Evolutionary conservation across 1,140 invertebrate genomes (phyloP), one percentile per base, ranked within the genome.

Genomic region (Bombus haemorrhoidalis): DNA sequence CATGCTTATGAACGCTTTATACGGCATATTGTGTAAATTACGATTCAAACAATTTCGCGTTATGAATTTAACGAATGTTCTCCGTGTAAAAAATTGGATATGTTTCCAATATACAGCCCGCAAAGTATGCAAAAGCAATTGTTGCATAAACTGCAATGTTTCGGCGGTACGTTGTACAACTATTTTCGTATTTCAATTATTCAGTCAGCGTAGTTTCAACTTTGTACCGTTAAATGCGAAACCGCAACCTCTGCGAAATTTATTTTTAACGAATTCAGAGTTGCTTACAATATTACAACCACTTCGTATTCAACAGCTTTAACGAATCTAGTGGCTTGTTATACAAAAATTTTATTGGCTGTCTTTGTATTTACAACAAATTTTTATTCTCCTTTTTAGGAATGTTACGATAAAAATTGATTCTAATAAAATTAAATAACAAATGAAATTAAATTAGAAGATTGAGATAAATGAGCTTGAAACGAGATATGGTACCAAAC

Each of bases 161-260:
- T 57, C 34, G 28, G 1, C 13, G 53, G 6, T 34, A 25, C 39
- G 28, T n/a, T 41, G 5, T 25, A 28, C 18, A 76, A 76, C 32
- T 76, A 37, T 59, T 76, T 57, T n/a, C 41, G n/a, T 32, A 22
- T 53, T 74, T 76, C 47, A 25, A 28, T 53, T 76, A 53, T 37
- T 76, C 53, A 12, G 25, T 13, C 32, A 28, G 47, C 32, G 3
- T 18, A n/a, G 5, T 34, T 39, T 3, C 10, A 25, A 59, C 47
- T 53, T 43, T 18, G 2, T n/a, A n/a, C 25, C 39, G 25, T n/a
- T 37, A 37, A 41, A 41, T 37, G n/a, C 3, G 71, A 32, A 18
- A 34, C 41, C 18, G 32, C 22, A 37, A 53, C 47, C 47, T 53
- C 47, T 53, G 32, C n/a, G n/a, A 66, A 37, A 37, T 68, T 68